Evolutionary conservation across 1,140 invertebrate species (phyloP), one percentile per base, ranked within the genome.

Genomic region (Lineus longissimus): DNA sequence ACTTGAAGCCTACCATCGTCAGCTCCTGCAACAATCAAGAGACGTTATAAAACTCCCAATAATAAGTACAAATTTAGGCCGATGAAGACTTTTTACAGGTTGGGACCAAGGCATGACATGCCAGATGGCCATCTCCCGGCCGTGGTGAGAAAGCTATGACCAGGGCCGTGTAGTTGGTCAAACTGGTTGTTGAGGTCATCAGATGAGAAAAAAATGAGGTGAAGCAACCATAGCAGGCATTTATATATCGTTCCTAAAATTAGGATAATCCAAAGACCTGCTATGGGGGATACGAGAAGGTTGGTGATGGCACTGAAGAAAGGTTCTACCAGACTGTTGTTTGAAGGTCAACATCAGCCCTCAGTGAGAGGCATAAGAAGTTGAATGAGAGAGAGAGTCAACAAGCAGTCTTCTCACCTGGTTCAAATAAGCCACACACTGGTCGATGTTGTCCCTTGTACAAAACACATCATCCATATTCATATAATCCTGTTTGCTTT

Each of bases 341-440:
- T n/a, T n/a, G n/a, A n/a, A n/a, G n/a, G n/a, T n/a, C n/a, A n/a
- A n/a, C n/a, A n/a, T n/a, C n/a, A n/a, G n/a, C n/a, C n/a, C n/a
- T n/a, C n/a, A n/a, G n/a, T n/a, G n/a, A n/a, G n/a, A n/a, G n/a
- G n/a, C n/a, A n/a, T n/a, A n/a, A n/a, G n/a, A n/a, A n/a, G n/a
- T n/a, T n/a, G n/a, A n/a, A n/a, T n/a, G n/a, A n/a, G n/a, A n/a
- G n/a, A n/a, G n/a, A n/a, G n/a, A n/a, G n/a, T n/a, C n/a, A n/a
- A n/a, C n/a, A n/a, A n/a, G n/a, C 30, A 17, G 19, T 43, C 54
- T 23, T 36, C 40, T 47, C 57, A 72, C 72, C 70, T 72, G 70
- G 57, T 69, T 74, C 2, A 74, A 54, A 29, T 70, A 70, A n/a
- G 62, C 61, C 4, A 74, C 55, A 55, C 68, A 72, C 29, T 67